phyloP scores from a whole-genome alignment of 2,888 invertebrate genomes.

The Bombylius discolor region DNA sequence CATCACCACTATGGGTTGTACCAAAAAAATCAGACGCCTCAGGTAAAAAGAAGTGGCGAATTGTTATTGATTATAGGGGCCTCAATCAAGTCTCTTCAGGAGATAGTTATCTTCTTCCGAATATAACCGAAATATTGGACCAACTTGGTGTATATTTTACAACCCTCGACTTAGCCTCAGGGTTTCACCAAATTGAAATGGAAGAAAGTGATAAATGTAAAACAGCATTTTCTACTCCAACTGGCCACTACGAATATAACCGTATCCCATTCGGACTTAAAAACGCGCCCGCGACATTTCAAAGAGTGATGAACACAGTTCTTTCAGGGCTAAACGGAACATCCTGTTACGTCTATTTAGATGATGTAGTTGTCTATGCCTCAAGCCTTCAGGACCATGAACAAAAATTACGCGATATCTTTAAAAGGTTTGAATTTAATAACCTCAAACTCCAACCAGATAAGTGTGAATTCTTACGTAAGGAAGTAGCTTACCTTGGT shows the following conservation, averaged over 20 bases:
- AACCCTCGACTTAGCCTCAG: slow-evolving; percentile 11
- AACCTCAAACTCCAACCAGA: slow-evolving; percentile 17
- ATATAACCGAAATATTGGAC: slow-evolving; percentile 12
- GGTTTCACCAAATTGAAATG: slow-evolving; percentile 14
- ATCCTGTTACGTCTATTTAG: too few species aligned
- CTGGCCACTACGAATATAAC: slow-evolving; percentile 6
- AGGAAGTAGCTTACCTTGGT: slow-evolving; percentile 16
- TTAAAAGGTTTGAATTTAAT: slow-evolving; percentile 12
- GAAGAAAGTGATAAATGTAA: slow-evolving; percentile 9
- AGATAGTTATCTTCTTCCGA: slow-evolving; percentile 19
- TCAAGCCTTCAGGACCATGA: too few species aligned
- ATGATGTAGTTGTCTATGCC: too few species aligned
- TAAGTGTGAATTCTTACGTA: slow-evolving; percentile 17
- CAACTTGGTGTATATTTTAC: slow-evolving; percentile 13
- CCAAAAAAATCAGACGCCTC: not conserved
- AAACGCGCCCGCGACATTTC: slow-evolving; percentile 24
- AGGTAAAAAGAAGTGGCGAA: slow-evolving; percentile 4
- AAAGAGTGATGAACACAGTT: slow-evolving; percentile 27
- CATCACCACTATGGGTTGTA: too few species aligned
- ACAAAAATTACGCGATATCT: not conserved
- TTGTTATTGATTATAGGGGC: not conserved
- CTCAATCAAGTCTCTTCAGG: not conserved
- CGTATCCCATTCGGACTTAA: slow-evolving; percentile 10
- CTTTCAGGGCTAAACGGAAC: slow-evolving; percentile 7
- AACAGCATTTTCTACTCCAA: slow-evolving; percentile 6